A percentile compares a stretch with the other conserved stretches of the same genome.
phyloP scores from a whole-genome alignment of 2,888 invertebrate genomes.

The Aleiodes testaceus region DNA sequence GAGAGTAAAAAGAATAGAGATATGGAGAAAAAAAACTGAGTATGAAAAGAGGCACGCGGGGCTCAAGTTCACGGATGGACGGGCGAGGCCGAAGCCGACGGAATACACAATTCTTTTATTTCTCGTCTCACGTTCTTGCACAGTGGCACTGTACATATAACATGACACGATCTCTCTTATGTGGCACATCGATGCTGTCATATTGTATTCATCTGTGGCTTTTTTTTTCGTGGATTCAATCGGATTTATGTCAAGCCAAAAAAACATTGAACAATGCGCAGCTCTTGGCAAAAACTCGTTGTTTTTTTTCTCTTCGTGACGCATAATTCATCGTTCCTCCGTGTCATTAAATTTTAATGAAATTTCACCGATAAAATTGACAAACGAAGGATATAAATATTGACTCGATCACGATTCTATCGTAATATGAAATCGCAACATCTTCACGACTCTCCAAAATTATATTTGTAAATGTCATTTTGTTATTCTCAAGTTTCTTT shows the following conservation, averaged over 20 bases:
- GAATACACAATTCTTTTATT: constrained; percentile 29
- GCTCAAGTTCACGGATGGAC: constrained; percentile 41
- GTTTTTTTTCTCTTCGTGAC: background rate
- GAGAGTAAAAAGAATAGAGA: background rate
- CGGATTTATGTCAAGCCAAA: constrained; percentile 29
- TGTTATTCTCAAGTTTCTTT: background rate
- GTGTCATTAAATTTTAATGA: constrained; percentile 31
- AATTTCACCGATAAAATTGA: constrained; percentile 14
- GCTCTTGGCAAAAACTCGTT: constrained; percentile 8
- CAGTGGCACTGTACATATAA: constrained; percentile 23
- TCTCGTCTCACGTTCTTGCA: constrained; percentile 30
- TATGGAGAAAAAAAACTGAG: constrained; percentile 3
- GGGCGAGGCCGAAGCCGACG: constrained; percentile 33
- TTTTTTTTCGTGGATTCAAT: constrained; percentile 24
- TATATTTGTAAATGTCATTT: background rate
- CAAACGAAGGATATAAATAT: constrained; percentile 25
- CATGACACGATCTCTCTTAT: constrained; percentile 33
- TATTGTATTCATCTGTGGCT: constrained; percentile 10
- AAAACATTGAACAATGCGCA: constrained; percentile 20
- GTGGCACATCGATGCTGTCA: constrained; percentile 24
- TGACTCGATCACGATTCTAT: constrained; percentile 24
- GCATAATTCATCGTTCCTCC: constrained; percentile 9
- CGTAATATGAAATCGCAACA: background rate
- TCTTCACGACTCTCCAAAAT: too few relatives aligned
- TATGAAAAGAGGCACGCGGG: constrained; percentile 17